Base-by-base conservation (phyloP, 2,888 invertebrate genomes). In the Phytoseiulus persimilis region DNA sequence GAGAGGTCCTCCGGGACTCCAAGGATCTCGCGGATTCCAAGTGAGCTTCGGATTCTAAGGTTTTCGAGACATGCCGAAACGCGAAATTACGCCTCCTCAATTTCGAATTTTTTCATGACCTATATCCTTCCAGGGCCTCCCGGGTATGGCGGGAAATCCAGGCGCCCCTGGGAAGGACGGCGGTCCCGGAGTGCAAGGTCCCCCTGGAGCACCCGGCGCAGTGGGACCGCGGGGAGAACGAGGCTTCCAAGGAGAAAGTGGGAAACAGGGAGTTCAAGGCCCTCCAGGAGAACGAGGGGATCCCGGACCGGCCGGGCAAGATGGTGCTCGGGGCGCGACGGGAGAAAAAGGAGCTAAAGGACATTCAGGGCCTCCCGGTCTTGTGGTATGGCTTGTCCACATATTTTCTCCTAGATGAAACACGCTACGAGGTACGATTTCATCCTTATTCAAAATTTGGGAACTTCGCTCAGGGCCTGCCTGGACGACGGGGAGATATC, bases 141-240 rank as follows among this genome's bases (percentile, higher is more conserved):
- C 96, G 31, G 96, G 96, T 90, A 92, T 94, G 83, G 94, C 95
- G 65, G 96, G 96, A 0, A 94, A 94, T 92, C 94, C 95, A 0
- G 96, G 96, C 0, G 92, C 94, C 11, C 94, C 95, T 0, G 96
- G 96, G n/a, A 96, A 96, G 93, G 96, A 96, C 92, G 96, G 96
- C 1, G 95, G 95, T 92, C 93, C 94, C 0, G 96, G 96, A 0
- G 92, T 95, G 23, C 95, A 95, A 90, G 96, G 96, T 0, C 92
- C 94, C 0, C 92, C 94, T 0, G 95, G 95, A 0, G 93, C 94
- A 0, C 93, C 94, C 0, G 92, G 92, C 83, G 91, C 91, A 87
- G 89, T 91, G 14, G 92, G 92, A 83, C 90, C 91, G 46, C 91
- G 91, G 6, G 91, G 91, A n/a, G 91, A 91, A 89, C 33, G 90